Conservation (phyloP, 2,113 vertebrate genomes). For the Actenoides lindsayi region DNA sequence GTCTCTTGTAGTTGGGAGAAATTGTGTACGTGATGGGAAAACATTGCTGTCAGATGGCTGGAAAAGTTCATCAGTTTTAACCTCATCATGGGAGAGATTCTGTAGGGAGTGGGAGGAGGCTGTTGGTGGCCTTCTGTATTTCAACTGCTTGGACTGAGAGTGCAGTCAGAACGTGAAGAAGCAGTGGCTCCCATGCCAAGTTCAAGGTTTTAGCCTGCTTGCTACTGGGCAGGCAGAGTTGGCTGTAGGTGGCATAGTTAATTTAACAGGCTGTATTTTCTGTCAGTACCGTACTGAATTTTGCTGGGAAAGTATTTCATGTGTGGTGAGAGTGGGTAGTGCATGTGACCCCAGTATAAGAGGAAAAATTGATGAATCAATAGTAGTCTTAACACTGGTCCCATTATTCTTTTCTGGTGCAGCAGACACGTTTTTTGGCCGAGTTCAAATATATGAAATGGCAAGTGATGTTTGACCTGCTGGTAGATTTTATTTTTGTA, state of each 20-base stretch:
- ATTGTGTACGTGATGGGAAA: no score
- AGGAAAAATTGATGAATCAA: background rate
- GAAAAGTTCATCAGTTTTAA: background rate
- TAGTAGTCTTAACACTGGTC: background rate
- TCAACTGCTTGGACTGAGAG: background rate
- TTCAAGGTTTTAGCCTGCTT: background rate
- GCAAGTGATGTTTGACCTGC: background rate
- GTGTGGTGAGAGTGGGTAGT: background rate
- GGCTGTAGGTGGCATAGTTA: background rate
- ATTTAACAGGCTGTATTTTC: background rate
- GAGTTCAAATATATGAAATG: background rate
- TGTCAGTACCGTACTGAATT: background rate
- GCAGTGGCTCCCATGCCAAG: background rate
- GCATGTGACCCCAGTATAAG: background rate
- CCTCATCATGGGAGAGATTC: background rate
- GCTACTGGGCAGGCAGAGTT: background rate
- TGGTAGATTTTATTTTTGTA: background rate
- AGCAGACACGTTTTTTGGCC: background rate
- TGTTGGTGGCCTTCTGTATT: background rate
- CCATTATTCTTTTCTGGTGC: background rate
- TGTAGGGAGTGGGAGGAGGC: background rate
- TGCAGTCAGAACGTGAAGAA: background rate
- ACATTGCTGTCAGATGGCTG: background rate
- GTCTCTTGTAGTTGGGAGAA: background rate
- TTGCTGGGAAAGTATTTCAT: background rate